Base-by-base conservation (phyloP, 2,113 vertebrate genomes). In the Rattus rattus region DNA sequence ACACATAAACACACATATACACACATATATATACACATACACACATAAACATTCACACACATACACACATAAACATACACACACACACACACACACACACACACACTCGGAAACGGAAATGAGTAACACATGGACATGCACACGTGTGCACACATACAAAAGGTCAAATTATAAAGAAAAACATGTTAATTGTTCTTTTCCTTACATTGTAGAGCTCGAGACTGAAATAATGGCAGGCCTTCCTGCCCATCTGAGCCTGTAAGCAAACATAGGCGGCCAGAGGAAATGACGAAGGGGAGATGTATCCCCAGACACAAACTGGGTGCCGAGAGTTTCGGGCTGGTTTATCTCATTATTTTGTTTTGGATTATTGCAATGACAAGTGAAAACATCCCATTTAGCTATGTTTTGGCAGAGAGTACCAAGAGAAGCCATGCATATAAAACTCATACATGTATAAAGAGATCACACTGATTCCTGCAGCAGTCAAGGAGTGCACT, bases 331-430 rank as follows among this genome's bases (percentile, higher is more conserved):
- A 92, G 39, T n/a, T 79, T 96, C 75, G 72, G 75, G 39, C 54
- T 88, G 43, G n/a, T 20, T 94, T 94, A 49, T 26, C 20, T 49
- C 65, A 16, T 89, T 73, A 88, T 96, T 96, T 97, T 85, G 49
- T 92, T 93, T 95, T 65, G 13, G 39, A 61, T 86, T 94, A 91
- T 89, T 79, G 4, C 17, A 7, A 83, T 81, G 43, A 67, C 76
- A 70, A 33, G 7, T 70, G 47, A 69, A 69, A 97, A 91, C 54
- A 30, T 33, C 92, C 61, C 39, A 87, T 39, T 96, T 97, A 96
- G 61, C 72, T 95, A 61, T 70, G 47, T 87, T 85, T 90, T 96
- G 90, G 93, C 67, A 89, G 11, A 36, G 24, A 87, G 24, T 63
- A 12, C 59, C 63, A 77, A 77, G 20, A 61, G 89, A 95, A 96